Conservation (phyloP, 1,140 invertebrate genomes). For the Phocides pigmalion region DNA sequence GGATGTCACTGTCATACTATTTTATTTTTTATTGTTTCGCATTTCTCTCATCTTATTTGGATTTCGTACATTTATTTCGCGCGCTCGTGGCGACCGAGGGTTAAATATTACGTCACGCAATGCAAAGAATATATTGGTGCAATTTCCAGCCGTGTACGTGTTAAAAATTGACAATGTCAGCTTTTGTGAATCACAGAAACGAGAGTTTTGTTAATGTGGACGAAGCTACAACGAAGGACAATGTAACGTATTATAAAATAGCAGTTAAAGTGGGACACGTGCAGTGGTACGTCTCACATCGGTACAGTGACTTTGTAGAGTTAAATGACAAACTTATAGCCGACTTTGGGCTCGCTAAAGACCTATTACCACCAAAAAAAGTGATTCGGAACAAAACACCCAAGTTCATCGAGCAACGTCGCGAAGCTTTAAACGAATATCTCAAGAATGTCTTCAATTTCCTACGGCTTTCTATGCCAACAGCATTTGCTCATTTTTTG, state of each 20-base stretch:
- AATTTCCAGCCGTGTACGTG: not conserved
- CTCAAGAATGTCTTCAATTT: constrained; percentile 90
- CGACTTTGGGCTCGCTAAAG: constrained; percentile 92
- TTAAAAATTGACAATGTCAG: constrained; percentile 60
- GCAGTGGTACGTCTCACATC: constrained; percentile 92
- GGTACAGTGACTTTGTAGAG: constrained; percentile 95
- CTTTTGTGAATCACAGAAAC: constrained; percentile 70
- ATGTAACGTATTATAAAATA: constrained; percentile 81
- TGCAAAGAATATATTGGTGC: not conserved
- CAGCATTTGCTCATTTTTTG: constrained; percentile 90
- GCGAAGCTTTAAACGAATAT: constrained; percentile 91
- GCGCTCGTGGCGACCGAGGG: not conserved
- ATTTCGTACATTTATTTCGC: too few relatives aligned
- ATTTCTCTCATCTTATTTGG: not conserved
- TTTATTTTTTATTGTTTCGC: not conserved
- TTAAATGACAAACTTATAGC: constrained; percentile 92
- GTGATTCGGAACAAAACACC: constrained; percentile 87
- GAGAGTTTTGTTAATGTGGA: constrained; percentile 72
- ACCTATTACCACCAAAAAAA: constrained; percentile 95
- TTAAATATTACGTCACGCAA: constrained; percentile 22
- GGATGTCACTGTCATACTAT: not conserved
- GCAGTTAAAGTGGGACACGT: constrained; percentile 86
- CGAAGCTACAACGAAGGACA: constrained; percentile 72
- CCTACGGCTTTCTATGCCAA: constrained; percentile 89
- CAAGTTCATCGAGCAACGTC: constrained; percentile 93